Percentiles rank a stretch among this genome's conserved stretches.
Evolutionary conservation across 2,113 vertebrate genomes (phyloP).

Genomic region (Symphodus melops): DNA sequence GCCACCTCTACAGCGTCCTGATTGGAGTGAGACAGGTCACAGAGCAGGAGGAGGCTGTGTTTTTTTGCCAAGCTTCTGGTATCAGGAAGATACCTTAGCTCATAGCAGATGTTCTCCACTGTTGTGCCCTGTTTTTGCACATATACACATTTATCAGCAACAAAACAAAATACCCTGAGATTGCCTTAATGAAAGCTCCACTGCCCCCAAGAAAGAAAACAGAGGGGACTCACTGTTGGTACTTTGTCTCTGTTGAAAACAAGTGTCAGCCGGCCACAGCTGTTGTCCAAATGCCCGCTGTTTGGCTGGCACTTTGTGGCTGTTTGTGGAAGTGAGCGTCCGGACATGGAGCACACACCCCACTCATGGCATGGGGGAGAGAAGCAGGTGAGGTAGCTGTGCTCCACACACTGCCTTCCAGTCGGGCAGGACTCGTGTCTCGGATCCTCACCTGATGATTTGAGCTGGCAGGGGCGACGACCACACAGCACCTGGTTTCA

Average conservation of each 20-base stretch:
- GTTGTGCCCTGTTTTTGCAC: slow-evolving; percentile 88
- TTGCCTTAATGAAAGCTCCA: neutral
- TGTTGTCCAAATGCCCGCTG: slow-evolving; percentile 90
- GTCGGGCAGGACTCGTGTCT: slow-evolving; percentile 81
- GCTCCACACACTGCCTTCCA: slow-evolving; percentile 87
- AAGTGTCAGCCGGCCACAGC: slow-evolving; percentile 93
- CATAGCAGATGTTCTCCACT: slow-evolving; percentile 92
- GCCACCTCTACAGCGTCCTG: slow-evolving; percentile 92
- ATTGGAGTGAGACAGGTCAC: slow-evolving; percentile 87
- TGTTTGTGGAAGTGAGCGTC: slow-evolving; percentile 68
- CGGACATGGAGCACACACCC: slow-evolving; percentile 89
- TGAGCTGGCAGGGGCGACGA: slow-evolving; percentile 87
- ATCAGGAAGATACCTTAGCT: slow-evolving; percentile 91
- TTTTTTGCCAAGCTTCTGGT: slow-evolving; percentile 87
- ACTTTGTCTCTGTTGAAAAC: slow-evolving; percentile 90
- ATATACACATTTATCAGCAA: slow-evolving; percentile 25
- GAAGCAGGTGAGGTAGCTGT: slow-evolving; percentile 89
- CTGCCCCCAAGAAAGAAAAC: neutral
- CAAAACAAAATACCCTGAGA: neutral
- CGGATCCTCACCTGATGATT: slow-evolving; percentile 44
- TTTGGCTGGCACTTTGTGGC: slow-evolving; percentile 90
- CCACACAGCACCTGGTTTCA: slow-evolving; percentile 91
- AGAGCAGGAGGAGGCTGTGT: slow-evolving; percentile 88
- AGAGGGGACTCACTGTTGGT: slow-evolving; percentile 84
- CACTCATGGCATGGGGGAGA: slow-evolving; percentile 89